phyloP scores from a whole-genome alignment of 2,888 invertebrate species.

The Agriopis aurantiaria region DNA sequence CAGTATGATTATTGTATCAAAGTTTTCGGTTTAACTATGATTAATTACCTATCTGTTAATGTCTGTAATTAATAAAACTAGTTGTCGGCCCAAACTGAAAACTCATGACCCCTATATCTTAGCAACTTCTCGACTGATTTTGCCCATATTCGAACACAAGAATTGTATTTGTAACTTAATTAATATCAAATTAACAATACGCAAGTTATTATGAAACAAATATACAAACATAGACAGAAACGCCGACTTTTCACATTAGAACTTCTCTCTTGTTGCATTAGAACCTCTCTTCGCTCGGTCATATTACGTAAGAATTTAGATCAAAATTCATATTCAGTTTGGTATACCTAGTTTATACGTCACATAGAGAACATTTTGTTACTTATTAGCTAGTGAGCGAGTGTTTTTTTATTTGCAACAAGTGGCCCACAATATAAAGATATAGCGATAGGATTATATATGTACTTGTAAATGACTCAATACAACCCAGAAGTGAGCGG shows the following conservation, averaged over 20 bases:
- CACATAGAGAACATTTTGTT: background rate
- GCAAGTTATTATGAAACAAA: no score
- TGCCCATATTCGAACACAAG: no score
- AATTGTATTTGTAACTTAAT: no score
- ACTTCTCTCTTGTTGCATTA: no score
- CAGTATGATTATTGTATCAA: slow-evolving; percentile 29
- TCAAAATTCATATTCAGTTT: background rate
- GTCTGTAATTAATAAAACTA: background rate
- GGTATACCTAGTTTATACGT: background rate
- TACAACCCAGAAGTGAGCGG: slow-evolving; percentile 20
- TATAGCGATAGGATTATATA: background rate
- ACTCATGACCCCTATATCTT: no score
- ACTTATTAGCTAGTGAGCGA: background rate
- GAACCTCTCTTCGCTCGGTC: no score
- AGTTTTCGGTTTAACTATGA: slow-evolving; percentile 17
- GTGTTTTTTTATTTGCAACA: background rate
- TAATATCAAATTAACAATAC: no score
- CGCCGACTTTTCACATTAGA: no score
- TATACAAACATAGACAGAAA: no score
- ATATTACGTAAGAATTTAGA: no score
- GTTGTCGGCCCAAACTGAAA: no score
- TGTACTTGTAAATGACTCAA: slow-evolving; percentile 6
- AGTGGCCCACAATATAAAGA: background rate
- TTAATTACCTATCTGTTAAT: slow-evolving; percentile 21
- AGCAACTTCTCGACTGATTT: no score